phyloP scores from a whole-genome alignment of 2,797 vertebrate species.

The Xiphophorus birchmanni region DNA sequence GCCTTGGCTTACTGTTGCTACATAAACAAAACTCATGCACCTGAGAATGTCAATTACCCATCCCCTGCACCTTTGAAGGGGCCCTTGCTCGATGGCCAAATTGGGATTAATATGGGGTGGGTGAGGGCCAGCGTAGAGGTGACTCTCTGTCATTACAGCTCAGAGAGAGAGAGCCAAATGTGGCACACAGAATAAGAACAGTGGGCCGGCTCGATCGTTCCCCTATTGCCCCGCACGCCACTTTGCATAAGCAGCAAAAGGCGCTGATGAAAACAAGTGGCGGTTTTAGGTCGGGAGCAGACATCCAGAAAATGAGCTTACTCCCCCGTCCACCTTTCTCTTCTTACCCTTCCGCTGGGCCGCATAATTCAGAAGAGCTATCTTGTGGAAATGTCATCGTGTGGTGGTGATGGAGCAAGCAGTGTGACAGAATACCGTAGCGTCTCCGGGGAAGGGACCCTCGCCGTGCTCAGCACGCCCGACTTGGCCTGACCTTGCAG shows the following conservation, averaged over 20 bases:
- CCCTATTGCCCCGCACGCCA: constrained; percentile 65
- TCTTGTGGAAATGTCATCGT: constrained; percentile 81
- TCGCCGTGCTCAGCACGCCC: constrained; percentile 62
- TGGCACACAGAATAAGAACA: constrained; percentile 60
- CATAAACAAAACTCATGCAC: constrained; percentile 77
- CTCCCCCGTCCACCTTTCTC: constrained; percentile 40
- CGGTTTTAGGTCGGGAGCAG: constrained; percentile 78
- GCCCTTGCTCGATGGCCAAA: constrained; percentile 72
- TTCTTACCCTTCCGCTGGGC: constrained; percentile 74
- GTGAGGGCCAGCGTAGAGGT: constrained; percentile 71
- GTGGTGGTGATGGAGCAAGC: constrained; percentile 72
- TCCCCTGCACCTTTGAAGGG: constrained; percentile 59
- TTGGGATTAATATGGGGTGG: constrained; percentile 79
- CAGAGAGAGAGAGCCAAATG: constrained; percentile 49
- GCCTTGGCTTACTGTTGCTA: constrained; percentile 69
- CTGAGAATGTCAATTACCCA: constrained; percentile 79
- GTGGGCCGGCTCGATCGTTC: constrained; percentile 71
- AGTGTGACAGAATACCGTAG: constrained; percentile 75
- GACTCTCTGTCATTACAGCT: constrained; percentile 69
- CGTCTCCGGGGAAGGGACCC: constrained; percentile 64
- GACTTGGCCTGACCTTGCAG: constrained; percentile 77
- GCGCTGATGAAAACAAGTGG: constrained; percentile 81
- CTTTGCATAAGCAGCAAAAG: constrained; percentile 80
- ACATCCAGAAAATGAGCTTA: constrained; percentile 80
- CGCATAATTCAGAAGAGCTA: constrained; percentile 79